Conservation (phyloP, 1,140 invertebrate genomes). For the Argopecten irradians region DNA sequence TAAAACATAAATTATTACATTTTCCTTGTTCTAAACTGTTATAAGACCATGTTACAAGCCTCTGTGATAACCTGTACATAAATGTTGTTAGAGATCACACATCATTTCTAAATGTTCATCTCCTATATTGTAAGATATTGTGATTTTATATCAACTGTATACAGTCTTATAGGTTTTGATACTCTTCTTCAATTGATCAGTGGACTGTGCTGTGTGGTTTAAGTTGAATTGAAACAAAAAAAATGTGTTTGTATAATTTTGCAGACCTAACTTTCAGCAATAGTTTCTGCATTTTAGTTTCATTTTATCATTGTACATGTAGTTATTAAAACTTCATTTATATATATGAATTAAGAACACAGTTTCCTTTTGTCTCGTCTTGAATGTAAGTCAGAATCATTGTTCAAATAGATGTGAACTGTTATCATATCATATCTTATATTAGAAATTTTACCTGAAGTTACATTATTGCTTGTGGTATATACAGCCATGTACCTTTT, state of each 20-base stretch:
- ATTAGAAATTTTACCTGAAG: too few species aligned
- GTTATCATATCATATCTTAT: too few species aligned
- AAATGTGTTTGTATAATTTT: background rate
- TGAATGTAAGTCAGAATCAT: background rate
- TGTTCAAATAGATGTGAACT: background rate
- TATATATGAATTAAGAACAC: background rate
- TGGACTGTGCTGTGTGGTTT: background rate
- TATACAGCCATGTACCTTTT: too few species aligned
- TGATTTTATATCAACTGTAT: background rate
- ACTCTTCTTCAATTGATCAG: background rate
- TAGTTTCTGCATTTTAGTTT: background rate
- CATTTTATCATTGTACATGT: background rate
- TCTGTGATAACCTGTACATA: background rate
- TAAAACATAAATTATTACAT: background rate
- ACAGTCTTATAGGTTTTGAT: background rate
- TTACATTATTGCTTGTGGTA: too few species aligned
- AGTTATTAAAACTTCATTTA: background rate
- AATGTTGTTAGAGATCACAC: background rate
- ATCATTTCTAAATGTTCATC: background rate
- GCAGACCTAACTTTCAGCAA: background rate
- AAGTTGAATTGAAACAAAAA: background rate
- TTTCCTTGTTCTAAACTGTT: background rate
- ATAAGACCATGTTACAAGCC: background rate
- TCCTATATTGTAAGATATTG: background rate
- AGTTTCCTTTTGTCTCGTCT: background rate